phyloP scores from a whole-genome alignment of 2,888 invertebrate species.

The Pristionchus maxplancki region DNA sequence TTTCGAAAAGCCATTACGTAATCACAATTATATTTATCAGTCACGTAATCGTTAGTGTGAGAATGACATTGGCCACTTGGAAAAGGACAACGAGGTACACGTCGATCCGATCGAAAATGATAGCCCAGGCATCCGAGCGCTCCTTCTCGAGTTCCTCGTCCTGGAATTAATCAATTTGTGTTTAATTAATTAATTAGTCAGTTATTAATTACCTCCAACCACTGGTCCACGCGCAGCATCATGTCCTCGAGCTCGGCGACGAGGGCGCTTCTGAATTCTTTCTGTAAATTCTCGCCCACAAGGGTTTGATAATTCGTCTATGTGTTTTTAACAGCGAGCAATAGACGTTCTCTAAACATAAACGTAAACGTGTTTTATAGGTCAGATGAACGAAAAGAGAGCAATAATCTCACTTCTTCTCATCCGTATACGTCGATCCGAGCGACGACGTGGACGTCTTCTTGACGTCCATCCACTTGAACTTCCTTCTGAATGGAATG shows the following conservation, averaged over 20 bases:
- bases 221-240: constrained; percentile 27
- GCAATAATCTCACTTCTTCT: constrained; percentile 34
- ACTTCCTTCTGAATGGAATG: background rate
- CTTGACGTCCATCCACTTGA: background rate
- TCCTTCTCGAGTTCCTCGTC: constrained; percentile 30
- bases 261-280: constrained; percentile 27
- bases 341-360: no score
- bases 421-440: constrained; percentile 29
- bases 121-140: constrained; percentile 55
- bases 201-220: constrained; percentile 40
- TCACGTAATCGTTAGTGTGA: constrained; percentile 43
- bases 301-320: no score
- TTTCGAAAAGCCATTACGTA: no score
- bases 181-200: background rate
- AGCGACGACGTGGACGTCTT: constrained; percentile 6
- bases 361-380: no score
- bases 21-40: background rate
- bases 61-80: constrained; percentile 46
- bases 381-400: background rate
- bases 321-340: no score
- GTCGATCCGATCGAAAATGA: constrained; percentile 65
- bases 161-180: background rate
- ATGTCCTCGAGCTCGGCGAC: constrained; percentile 34
- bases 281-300: no score
- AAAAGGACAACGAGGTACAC: constrained; percentile 60